Conservation (phyloP, 2,888 invertebrate species). For the Drosophila pseudotakahashii region DNA sequence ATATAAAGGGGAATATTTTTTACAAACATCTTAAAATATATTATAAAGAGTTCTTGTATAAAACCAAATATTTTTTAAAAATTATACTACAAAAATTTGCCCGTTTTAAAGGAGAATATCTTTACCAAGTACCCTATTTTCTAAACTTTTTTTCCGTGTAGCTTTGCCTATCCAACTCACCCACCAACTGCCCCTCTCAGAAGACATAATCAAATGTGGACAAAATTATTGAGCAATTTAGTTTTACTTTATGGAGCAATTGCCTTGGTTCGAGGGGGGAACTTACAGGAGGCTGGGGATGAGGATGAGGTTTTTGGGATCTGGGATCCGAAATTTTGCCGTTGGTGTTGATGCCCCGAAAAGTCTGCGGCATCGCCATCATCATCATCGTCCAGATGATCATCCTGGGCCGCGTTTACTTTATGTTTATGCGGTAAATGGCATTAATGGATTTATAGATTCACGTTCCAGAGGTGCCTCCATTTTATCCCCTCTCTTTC, state of each 20-base stretch:
- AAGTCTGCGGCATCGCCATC: constrained; percentile 32
- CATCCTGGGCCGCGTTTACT: constrained; percentile 58
- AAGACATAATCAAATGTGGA: constrained; percentile 80
- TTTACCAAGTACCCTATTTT: no score
- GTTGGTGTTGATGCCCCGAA: constrained; percentile 37
- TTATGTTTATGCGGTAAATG: constrained; percentile 79
- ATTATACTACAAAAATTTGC: no score
- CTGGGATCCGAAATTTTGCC: constrained; percentile 31
- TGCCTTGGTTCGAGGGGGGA: constrained; percentile 53
- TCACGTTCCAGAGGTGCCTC: constrained; percentile 49
- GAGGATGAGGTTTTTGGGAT: constrained; percentile 3
- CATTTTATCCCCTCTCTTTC: background rate
- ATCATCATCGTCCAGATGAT: constrained; percentile 9
- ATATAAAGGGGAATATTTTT: no score
- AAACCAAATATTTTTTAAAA: no score
- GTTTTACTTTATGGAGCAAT: constrained; percentile 82
- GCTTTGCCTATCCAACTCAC: constrained; percentile 7
- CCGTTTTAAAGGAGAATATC: no score
- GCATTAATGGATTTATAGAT: constrained; percentile 79
- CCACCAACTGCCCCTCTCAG: constrained; percentile 26
- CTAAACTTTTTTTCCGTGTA: background rate
- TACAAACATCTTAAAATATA: no score
- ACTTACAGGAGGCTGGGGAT: constrained; percentile 7
- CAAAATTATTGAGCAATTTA: constrained; percentile 82
- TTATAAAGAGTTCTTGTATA: no score